Conservation (phyloP, 2,888 invertebrate species). For the Eupithecia vulgata region DNA sequence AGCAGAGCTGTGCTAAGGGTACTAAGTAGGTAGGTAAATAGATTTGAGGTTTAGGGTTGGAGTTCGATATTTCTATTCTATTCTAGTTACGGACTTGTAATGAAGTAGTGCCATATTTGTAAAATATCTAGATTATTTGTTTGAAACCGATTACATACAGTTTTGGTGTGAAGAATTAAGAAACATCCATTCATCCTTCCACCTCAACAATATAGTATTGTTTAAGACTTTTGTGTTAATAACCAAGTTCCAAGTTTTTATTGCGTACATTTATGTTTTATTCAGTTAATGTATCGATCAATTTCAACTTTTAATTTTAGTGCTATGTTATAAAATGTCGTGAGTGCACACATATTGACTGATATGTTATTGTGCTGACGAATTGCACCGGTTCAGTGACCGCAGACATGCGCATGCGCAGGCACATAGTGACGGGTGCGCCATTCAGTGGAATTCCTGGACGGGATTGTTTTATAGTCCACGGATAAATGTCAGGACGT, state of each 20-base stretch:
- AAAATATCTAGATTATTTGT: too few relatives aligned
- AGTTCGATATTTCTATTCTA: too few relatives aligned
- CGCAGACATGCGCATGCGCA: slow-evolving; percentile 39
- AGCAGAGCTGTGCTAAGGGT: too few relatives aligned
- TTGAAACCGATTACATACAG: too few relatives aligned
- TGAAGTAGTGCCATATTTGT: too few relatives aligned
- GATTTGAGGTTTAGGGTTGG: too few relatives aligned
- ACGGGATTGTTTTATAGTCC: slow-evolving; percentile 2
- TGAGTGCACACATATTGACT: not conserved
- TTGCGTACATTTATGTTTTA: too few relatives aligned
- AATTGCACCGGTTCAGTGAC: slow-evolving; percentile 50
- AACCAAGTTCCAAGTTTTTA: too few relatives aligned
- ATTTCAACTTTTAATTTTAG: not conserved
- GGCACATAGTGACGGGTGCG: slow-evolving; percentile 27
- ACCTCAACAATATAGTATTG: not conserved
- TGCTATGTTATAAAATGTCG: not conserved
- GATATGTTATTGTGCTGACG: slow-evolving; percentile 42
- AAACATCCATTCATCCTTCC: not conserved
- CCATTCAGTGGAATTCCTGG: slow-evolving; percentile 27
- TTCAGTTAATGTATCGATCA: too few relatives aligned
- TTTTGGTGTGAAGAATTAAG: not conserved
- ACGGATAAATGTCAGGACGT: not conserved
- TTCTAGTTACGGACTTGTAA: too few relatives aligned
- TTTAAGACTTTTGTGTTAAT: too few relatives aligned
- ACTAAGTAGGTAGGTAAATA: too few relatives aligned